A percentile compares a stretch with the other conserved stretches of the same genome.
Evolutionary conservation across 2,888 invertebrate genomes (phyloP).

Genomic region (Rotaria socialis): DNA sequence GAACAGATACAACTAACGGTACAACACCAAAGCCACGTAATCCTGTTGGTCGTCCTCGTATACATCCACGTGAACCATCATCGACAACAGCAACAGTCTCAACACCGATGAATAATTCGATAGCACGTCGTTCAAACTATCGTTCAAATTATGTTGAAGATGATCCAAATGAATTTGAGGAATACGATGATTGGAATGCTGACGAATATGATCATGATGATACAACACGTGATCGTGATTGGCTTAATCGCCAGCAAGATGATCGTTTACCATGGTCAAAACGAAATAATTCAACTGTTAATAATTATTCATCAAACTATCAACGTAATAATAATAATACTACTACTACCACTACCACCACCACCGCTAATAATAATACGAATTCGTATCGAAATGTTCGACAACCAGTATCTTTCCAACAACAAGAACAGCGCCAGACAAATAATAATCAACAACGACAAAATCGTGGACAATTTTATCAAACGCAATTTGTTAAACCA

Average conservation of each 20-base stretch:
- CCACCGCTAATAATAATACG: not conserved
- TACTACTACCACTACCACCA: not conserved
- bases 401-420: not conserved
- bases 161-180: not conserved
- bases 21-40: slow-evolving; percentile 22
- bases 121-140: not conserved
- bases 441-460: not conserved
- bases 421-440: not conserved
- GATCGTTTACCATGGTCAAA: slow-evolving; percentile 35
- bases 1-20: slow-evolving; percentile 18
- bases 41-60: slow-evolving; percentile 22
- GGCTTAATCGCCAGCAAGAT: slow-evolving; percentile 18
- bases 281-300: not conserved
- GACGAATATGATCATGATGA: not conserved
- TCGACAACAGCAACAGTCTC: not conserved
- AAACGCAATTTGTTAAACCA: slow-evolving; percentile 33
- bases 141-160: not conserved
- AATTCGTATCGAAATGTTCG: not conserved
- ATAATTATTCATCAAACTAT: not conserved
- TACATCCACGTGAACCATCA: not conserved
- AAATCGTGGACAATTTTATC: not conserved
- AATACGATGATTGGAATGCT: not conserved
- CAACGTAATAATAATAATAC: not conserved
- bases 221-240: not conserved
- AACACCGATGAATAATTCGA: not conserved